These are phyloP conservation scores for Bombus superbus DNA, from an alignment of 1,140 invertebrate species.

Conservation along the genomic window DNA sequence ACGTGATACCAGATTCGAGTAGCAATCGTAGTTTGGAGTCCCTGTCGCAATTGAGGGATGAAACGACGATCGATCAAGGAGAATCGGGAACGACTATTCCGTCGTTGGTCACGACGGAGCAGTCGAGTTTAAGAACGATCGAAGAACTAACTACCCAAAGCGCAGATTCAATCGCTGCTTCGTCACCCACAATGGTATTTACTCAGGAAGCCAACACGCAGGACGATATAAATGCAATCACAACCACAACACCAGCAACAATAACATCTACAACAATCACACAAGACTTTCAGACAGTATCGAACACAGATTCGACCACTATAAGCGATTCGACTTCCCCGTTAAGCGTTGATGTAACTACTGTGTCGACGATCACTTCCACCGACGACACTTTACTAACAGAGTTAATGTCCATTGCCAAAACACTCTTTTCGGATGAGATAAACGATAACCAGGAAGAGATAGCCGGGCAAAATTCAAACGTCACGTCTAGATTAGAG, in stretches of 20 bases:
- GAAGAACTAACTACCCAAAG: conserved; percentile 12
- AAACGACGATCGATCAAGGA: conserved; percentile 1
- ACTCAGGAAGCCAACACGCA: conserved; percentile 1
- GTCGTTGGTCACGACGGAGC: not conserved
- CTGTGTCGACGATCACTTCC: not conserved
- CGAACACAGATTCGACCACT: conserved; percentile 1
- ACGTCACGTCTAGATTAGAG: not conserved
- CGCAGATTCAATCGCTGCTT: conserved; percentile 5
- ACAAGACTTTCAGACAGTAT: conserved; percentile 34
- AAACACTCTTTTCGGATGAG: conserved; percentile 68
- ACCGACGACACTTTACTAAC: conserved; percentile 64
- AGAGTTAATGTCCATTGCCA: conserved; percentile 72
- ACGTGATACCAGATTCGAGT: conserved; percentile 27
- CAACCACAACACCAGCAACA: conserved; percentile 11
- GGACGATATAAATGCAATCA: conserved; percentile 1
- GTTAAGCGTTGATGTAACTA: conserved; percentile 21
- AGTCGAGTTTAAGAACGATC: not conserved
- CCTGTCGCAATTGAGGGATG: conserved; percentile 1
- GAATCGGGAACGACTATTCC: not conserved
- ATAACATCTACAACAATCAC: conserved; percentile 35
- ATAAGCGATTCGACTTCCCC: not conserved
- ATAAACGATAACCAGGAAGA: conserved; percentile 52
- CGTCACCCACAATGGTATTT: conserved; percentile 12
- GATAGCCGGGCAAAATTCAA: not conserved
- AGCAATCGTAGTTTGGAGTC: not conserved